phyloP scores from a whole-genome alignment of 2,888 invertebrate genomes.

The Pollenia amentaria region DNA sequence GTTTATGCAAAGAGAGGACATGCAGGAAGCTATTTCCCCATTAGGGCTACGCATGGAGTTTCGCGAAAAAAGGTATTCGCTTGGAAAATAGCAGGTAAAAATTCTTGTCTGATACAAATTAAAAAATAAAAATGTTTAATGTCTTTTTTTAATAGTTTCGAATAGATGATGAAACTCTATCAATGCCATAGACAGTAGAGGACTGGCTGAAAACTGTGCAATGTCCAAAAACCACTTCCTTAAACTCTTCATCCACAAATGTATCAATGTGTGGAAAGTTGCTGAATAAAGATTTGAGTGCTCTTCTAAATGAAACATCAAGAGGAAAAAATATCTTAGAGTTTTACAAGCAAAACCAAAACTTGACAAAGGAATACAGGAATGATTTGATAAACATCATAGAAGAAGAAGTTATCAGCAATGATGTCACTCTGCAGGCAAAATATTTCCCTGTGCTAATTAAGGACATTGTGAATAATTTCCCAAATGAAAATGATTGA shows the following conservation, averaged over 20 bases:
- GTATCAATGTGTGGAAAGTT: constrained; percentile 37
- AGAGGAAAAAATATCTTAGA: too few species aligned
- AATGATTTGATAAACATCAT: constrained; percentile 58
- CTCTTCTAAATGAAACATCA: too few species aligned
- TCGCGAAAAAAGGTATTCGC: too few species aligned
- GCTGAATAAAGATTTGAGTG: too few species aligned
- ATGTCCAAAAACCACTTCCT: constrained; percentile 34
- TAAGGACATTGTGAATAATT: constrained; percentile 33
- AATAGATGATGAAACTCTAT: too few species aligned
- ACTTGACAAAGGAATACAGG: constrained; percentile 32
- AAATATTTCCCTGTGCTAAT: constrained; percentile 38
- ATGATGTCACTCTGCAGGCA: constrained; percentile 31
- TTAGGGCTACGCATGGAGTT: too few species aligned
- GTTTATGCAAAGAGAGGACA: too few species aligned
- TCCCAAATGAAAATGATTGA: constrained; percentile 43
- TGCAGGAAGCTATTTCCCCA: too few species aligned
- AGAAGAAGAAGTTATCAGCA: constrained; percentile 49
- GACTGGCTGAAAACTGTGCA: constrained; percentile 36
- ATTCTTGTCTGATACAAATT: constrained; percentile 12
- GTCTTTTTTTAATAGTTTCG: constrained; percentile 26
- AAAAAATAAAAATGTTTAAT: constrained; percentile 4
- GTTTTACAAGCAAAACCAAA: too few species aligned
- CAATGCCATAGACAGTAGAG: constrained; percentile 39
- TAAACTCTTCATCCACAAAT: constrained; percentile 28
- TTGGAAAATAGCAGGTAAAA: too few species aligned